A percentile compares a stretch with the other conserved stretches of the same genome.
Conservation (phyloP, 2,113 vertebrate species). For the Bolborhynchus lineola region DNA sequence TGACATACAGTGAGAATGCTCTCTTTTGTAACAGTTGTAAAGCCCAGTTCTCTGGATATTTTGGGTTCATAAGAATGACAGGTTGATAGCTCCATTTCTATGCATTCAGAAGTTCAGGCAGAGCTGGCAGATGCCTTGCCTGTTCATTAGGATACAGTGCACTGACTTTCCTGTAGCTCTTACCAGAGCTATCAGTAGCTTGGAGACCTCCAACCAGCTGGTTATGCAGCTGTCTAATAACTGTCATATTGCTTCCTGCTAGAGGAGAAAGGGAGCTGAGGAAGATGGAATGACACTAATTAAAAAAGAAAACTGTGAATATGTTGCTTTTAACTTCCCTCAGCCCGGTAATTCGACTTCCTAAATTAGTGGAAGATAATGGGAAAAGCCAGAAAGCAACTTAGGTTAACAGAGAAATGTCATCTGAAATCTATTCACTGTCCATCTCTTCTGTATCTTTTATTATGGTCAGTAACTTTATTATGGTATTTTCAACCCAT, state of each 20-base stretch:
- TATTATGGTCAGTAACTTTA: not conserved
- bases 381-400: not conserved
- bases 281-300: conserved; percentile 40
- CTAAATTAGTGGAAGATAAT: not conserved
- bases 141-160: not conserved
- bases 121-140: conserved; percentile 28
- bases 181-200: conserved; percentile 30
- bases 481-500: not conserved
- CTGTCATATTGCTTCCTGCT: conserved; percentile 6
- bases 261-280: not conserved
- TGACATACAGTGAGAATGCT: not conserved
- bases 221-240: conserved; percentile 52
- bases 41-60: not conserved
- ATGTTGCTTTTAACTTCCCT: not conserved
- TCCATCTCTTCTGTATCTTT: not conserved
- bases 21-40: not conserved
- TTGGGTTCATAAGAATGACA: not conserved
- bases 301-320: conserved; percentile 47
- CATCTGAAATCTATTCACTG: not conserved
- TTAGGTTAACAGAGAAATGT: not conserved
- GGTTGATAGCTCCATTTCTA: not conserved
- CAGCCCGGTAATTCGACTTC: not conserved
- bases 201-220: conserved; percentile 62
- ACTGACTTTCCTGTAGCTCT: not conserved
- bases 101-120: not conserved